Evolutionary conservation across 2,113 vertebrate species (phyloP), one percentile per base, ranked within the genome.

Genomic region (Apeltes quadracus): DNA sequence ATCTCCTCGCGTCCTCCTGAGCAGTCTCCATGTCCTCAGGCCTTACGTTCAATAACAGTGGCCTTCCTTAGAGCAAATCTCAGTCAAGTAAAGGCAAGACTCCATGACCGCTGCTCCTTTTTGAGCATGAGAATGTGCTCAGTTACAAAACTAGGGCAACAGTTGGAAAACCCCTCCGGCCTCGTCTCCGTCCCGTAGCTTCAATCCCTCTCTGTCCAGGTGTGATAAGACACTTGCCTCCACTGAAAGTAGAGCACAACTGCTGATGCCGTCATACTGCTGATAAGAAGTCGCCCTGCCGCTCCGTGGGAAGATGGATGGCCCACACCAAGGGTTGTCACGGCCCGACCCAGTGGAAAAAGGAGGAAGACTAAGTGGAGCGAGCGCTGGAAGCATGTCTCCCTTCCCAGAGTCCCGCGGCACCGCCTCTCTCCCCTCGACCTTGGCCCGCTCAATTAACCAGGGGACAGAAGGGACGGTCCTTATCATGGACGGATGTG

Each of bases 371-470:
- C 54, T 68, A 69, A 69, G 62, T 71, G 72, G 66, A 59, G 11
- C 56, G 10, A 85, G 87, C 76, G 36, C 41, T 25, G 69, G 75
- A 90, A 92, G 88, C 83, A 87, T 74, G 81, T 88, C 68, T 72
- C 36, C 56, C 76, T 69, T 38, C 58, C 53, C 61, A n/a, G 13
- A 67, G 66, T 75, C 69, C 73, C 56, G 65, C 57, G 63, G 46
- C 71, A 61, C 69, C 70, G 71, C 56, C 69, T 7, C 27, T 70
- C 69, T 82, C 72, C 62, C 50, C 48, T 72, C 55, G 79, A 89
- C 91, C 90, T 89, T 89, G 87, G 71, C 62, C 59, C 25, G 39
- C 67, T 72, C 61, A 69, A 77, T 88, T 85, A 84, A 70, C 79
- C 79, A 80, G 25, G 16, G 66, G 67, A 81, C 53, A 27, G 61